Evolutionary conservation across 2,113 vertebrate genomes (phyloP).

Genomic region (Seriola aureovittata): DNA sequence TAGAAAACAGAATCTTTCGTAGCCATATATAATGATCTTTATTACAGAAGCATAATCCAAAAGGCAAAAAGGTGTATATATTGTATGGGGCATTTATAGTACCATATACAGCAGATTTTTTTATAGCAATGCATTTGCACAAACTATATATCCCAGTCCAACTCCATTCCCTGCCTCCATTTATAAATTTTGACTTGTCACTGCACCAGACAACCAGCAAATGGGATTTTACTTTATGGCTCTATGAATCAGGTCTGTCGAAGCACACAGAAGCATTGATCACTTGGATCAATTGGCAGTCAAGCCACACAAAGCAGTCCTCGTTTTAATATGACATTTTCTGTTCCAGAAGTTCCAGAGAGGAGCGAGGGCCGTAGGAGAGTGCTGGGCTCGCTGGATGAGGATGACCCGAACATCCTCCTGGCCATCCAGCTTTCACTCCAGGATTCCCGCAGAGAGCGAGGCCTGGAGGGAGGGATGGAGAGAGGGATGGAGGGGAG

Average conservation of each 20-base stretch:
- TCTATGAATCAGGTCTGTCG: conserved; percentile 46
- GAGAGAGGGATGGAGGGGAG: conserved; percentile 43
- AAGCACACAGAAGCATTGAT: conserved; percentile 20
- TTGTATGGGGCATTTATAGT: background rate
- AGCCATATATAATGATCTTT: background rate
- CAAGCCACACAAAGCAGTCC: conserved; percentile 4
- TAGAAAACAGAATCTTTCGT: background rate
- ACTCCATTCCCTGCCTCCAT: conserved; percentile 17
- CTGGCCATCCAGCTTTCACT: conserved; percentile 98
- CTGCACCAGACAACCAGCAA: conserved; percentile 43
- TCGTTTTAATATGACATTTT: conserved; percentile 18
- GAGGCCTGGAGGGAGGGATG: conserved; percentile 69
- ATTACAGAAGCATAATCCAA: background rate
- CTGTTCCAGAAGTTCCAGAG: conserved; percentile 83
- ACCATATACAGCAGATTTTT: background rate
- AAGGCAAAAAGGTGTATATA: background rate
- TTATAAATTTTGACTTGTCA: conserved; percentile 40
- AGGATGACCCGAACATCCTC: conserved; percentile 98
- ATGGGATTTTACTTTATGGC: conserved; percentile 64
- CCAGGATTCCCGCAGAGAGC: conserved; percentile 93
- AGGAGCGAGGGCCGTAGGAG: conserved; percentile 86
- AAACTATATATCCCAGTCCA: background rate
- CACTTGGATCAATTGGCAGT: conserved; percentile 38
- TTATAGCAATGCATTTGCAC: background rate
- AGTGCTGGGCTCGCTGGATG: conserved; percentile 92